Evolutionary conservation across 2,888 invertebrate species (phyloP).

Genomic region (Monoplex corrugatus): DNA sequence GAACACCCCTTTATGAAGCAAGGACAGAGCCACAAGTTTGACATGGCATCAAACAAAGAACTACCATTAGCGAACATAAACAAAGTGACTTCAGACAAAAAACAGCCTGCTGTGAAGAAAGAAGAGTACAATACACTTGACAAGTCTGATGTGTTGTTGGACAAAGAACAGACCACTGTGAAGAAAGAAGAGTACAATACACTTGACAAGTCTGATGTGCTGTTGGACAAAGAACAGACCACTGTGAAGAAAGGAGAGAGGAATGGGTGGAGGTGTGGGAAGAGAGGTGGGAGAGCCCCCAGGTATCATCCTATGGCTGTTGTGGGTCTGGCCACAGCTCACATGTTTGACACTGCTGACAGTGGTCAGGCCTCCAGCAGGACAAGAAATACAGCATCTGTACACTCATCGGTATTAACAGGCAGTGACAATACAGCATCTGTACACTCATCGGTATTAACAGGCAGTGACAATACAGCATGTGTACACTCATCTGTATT

Average conservation of each 20-base stretch:
- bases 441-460: no score
- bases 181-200: not conserved
- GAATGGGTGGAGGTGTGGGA: not conserved
- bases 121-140: not conserved
- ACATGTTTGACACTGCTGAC: not conserved
- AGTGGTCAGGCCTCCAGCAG: not conserved
- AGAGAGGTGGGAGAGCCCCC: not conserved
- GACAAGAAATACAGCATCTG: not conserved
- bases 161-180: no score
- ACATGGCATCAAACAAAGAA: no score
- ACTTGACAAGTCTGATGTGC: not conserved
- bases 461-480: no score
- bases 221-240: not conserved
- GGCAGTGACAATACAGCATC: no score
- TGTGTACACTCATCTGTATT: no score
- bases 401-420: no score
- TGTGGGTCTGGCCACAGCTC: not conserved
- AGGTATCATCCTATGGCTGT: slow-evolving; percentile 31
- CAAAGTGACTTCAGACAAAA: no score
- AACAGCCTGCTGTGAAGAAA: no score
- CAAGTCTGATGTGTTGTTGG: no score
- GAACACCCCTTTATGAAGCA: not conserved
- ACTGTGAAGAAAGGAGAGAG: not conserved
- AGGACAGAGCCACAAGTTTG: not conserved
- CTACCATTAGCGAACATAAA: no score